A percentile compares a stretch with the other conserved stretches of the same genome.
phyloP scores from a whole-genome alignment of 2,888 invertebrate genomes.

The Epinotia demarniana region DNA sequence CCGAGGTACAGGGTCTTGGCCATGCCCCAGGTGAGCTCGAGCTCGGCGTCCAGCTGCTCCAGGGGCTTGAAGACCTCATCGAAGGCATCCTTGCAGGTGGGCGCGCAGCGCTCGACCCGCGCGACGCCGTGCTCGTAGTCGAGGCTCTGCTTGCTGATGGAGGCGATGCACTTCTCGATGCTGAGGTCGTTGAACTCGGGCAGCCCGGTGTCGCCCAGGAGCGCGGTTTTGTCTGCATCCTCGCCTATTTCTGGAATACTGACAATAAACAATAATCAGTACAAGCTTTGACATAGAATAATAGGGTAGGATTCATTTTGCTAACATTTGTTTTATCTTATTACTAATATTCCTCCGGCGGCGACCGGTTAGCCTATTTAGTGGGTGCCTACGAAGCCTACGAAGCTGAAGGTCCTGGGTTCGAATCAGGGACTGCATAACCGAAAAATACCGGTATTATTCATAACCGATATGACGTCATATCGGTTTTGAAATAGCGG shows the following conservation, averaged over 20 bases:
- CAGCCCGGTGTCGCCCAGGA: constrained; percentile 89
- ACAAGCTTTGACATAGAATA: neutral
- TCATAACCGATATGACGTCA: no score
- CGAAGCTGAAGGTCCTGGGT: no score
- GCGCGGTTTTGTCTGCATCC: constrained; percentile 90
- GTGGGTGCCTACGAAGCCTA: no score
- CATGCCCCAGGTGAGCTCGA: constrained; percentile 94
- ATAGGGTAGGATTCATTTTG: no score
- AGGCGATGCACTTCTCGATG: constrained; percentile 93
- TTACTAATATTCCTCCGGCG: no score
- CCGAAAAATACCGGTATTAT: no score
- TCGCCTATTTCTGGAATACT: constrained; percentile 94
- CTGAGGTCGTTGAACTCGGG: constrained; percentile 93
- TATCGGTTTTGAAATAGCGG: no score
- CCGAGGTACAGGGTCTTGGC: constrained; percentile 93
- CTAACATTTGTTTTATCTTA: no score
- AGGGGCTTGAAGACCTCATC: constrained; percentile 89
- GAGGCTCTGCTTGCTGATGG: constrained; percentile 92
- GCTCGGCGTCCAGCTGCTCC: constrained; percentile 88
- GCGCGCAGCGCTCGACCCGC: constrained; percentile 85
- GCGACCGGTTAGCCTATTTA: no score
- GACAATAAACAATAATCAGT: constrained; percentile 53
- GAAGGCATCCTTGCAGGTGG: constrained; percentile 85
- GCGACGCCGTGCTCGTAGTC: constrained; percentile 92
- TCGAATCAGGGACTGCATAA: no score